phyloP scores from a whole-genome alignment of 2,797 vertebrate genomes.

The Schizopygopsis pylzovi region DNA sequence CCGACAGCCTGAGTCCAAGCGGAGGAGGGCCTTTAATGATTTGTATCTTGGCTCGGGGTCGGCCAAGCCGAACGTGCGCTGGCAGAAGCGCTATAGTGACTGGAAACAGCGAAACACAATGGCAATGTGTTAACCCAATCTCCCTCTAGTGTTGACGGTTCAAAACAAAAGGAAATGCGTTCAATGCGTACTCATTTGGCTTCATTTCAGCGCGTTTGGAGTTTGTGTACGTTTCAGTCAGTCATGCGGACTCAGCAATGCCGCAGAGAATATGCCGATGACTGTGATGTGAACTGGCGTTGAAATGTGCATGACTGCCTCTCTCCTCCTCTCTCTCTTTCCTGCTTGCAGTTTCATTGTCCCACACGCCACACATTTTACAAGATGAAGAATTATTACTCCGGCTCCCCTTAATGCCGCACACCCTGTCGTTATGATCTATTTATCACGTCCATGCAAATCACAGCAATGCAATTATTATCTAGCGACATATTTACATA shows the following conservation, averaged over 20 bases:
- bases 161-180: slow-evolving; percentile 6
- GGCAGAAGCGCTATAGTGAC: neutral
- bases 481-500: slow-evolving; percentile 50
- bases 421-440: slow-evolving; percentile 31
- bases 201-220: slow-evolving; percentile 11
- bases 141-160: slow-evolving; percentile 28
- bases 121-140: slow-evolving; percentile 14
- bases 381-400: slow-evolving; percentile 46
- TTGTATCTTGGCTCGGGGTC: slow-evolving; percentile 54
- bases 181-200: neutral
- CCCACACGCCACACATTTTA: neutral
- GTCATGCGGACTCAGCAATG: slow-evolving; percentile 9
- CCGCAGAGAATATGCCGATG: neutral
- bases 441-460: slow-evolving; percentile 51
- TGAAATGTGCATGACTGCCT: slow-evolving; percentile 31
- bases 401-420: slow-evolving; percentile 3
- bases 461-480: slow-evolving; percentile 44
- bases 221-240: slow-evolving; percentile 19
- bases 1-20: slow-evolving; percentile 38
- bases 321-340: slow-evolving; percentile 31
- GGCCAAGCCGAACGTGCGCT: neutral
- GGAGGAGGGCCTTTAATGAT: slow-evolving; percentile 45
- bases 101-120: neutral
- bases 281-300: slow-evolving; percentile 18
- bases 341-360: slow-evolving; percentile 3